Percentiles rank a stretch among this genome's conserved stretches.
Evolutionary conservation across 2,888 invertebrate genomes (phyloP).

Genomic region (Pyrocoelia pectoralis): DNA sequence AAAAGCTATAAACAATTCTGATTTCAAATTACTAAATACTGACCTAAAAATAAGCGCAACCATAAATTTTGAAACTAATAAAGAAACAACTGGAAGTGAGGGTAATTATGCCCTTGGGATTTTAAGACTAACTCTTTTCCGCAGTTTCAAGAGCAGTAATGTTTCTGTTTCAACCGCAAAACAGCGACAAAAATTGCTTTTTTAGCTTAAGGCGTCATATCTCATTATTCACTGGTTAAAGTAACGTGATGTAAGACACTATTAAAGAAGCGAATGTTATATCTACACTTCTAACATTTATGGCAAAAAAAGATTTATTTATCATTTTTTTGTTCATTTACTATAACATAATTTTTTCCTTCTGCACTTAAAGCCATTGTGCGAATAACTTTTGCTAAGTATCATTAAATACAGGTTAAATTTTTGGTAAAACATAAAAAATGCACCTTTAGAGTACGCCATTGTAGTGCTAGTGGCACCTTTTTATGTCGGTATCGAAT

Average conservation of each 20-base stretch:
- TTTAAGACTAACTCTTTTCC: constrained; percentile 31
- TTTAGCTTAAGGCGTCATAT: constrained; percentile 26
- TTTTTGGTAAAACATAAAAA: neutral
- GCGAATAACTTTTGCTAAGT: too few species aligned
- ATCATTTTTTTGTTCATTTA: too few species aligned
- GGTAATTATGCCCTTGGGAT: constrained; percentile 29
- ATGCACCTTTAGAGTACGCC: neutral
- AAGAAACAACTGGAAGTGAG: constrained; percentile 22
- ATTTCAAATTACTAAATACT: too few species aligned
- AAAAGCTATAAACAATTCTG: too few species aligned
- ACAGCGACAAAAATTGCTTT: constrained; percentile 36
- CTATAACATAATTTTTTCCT: too few species aligned
- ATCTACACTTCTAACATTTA: constrained; percentile 1
- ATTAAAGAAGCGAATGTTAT: constrained; percentile 9
- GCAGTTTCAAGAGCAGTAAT: constrained; percentile 27
- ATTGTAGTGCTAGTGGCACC: neutral
- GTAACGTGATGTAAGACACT: constrained; percentile 21
- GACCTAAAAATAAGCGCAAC: too few species aligned
- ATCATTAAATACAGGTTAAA: too few species aligned
- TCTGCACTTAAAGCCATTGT: too few species aligned
- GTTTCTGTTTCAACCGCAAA: constrained; percentile 32
- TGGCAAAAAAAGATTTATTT: too few species aligned
- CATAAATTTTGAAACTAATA: constrained; percentile 22
- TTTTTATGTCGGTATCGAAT: neutral
- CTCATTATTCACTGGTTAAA: constrained; percentile 31